A percentile compares a stretch with the other conserved stretches of the same genome.
phyloP scores from a whole-genome alignment of 2,797 vertebrate genomes.

The Pangasius sanitwongsei region DNA sequence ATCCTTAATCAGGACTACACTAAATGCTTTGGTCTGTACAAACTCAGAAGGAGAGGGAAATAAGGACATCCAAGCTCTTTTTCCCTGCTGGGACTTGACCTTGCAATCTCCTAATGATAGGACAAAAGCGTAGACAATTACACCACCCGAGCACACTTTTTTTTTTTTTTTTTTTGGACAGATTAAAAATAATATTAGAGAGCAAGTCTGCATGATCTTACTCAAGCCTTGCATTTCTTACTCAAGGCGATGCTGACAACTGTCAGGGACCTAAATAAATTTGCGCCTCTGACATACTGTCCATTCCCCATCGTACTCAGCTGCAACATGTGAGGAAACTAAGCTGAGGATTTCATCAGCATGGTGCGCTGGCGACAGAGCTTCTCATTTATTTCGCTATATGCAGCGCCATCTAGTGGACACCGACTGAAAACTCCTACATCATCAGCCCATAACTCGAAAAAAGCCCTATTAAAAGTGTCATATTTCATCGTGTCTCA shows the following conservation, averaged over 20 bases:
- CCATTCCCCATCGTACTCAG: not conserved
- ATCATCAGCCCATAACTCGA: too few species aligned
- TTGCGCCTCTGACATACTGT: not conserved
- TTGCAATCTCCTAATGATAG: not conserved
- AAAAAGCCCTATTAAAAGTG: not conserved
- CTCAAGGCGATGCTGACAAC: not conserved
- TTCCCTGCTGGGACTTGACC: not conserved
- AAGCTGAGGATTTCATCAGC: not conserved
- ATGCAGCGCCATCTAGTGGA: slow-evolving; percentile 32
- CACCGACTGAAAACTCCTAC: not conserved
- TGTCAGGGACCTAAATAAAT: not conserved
- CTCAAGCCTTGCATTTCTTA: not conserved
- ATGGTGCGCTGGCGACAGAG: not conserved
- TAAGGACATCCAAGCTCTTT: not conserved
- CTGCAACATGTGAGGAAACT: not conserved
- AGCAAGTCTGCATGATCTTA: not conserved
- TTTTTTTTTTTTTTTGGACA: not conserved
- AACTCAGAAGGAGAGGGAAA: not conserved
- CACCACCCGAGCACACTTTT: not conserved
- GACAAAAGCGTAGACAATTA: not conserved
- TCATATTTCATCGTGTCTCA: not conserved
- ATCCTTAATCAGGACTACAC: not conserved
- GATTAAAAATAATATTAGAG: not conserved
- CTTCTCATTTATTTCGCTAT: not conserved
- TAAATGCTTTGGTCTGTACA: not conserved